A percentile compares a stretch with the other conserved stretches of the same genome.
Evolutionary conservation across 2,888 invertebrate species (phyloP).

Genomic region (Dryobotodes eremita): DNA sequence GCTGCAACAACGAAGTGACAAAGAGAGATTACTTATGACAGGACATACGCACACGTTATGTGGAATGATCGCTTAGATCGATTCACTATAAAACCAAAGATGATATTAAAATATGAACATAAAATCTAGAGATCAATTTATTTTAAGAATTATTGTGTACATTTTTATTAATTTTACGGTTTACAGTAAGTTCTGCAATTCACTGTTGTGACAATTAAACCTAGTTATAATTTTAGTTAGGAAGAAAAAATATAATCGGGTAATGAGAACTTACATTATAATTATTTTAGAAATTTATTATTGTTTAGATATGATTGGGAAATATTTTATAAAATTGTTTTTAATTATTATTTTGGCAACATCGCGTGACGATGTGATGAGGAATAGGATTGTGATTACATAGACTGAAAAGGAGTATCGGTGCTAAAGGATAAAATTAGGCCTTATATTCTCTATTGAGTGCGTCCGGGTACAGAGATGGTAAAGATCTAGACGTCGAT

Average conservation of each 20-base stretch:
- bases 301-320: slow-evolving; percentile 68
- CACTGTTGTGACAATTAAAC: slow-evolving; percentile 71
- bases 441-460: slow-evolving; percentile 68
- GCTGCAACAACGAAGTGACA: slow-evolving; percentile 19
- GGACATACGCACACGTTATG: slow-evolving; percentile 40
- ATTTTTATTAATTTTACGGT: slow-evolving; percentile 61
- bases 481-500: slow-evolving; percentile 60
- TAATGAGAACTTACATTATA: slow-evolving; percentile 60
- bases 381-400: slow-evolving; percentile 72
- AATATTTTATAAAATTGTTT: slow-evolving; percentile 69
- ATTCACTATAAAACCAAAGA: slow-evolving; percentile 85
- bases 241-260: slow-evolving; percentile 66
- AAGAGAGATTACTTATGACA: slow-evolving; percentile 25
- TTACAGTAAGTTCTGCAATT: slow-evolving; percentile 67
- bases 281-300: slow-evolving; percentile 68
- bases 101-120: slow-evolving; percentile 83
- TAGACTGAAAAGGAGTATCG: slow-evolving; percentile 75
- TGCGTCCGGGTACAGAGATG: slow-evolving; percentile 29
- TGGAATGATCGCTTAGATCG: slow-evolving; percentile 75
- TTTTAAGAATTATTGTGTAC: slow-evolving; percentile 71
- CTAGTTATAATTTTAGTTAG: slow-evolving; percentile 59
- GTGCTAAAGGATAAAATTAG: slow-evolving; percentile 71
- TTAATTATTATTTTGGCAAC: slow-evolving; percentile 61
- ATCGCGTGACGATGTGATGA: slow-evolving; percentile 55
- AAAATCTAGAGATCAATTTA: slow-evolving; percentile 75